Base-by-base conservation (phyloP, 2,113 vertebrate species). In the Jacana jacana region DNA sequence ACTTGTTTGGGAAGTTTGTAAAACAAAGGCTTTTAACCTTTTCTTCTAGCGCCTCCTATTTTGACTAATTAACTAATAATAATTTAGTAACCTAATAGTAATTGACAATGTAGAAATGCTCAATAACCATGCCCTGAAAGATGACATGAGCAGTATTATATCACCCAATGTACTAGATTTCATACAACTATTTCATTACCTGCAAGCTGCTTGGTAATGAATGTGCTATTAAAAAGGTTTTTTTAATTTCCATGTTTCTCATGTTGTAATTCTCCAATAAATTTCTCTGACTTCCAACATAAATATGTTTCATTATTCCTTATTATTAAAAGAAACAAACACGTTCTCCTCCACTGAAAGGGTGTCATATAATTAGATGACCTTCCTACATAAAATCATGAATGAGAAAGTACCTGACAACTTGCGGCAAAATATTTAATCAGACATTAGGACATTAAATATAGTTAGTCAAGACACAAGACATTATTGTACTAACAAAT, bases 221-320 rank as follows among this genome's bases (percentile, higher is more conserved):
- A 97, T 96, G 96, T 85, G 94, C 93, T 96, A 97, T 97, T 97
- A 97, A 96, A 95, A 94, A 75, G 31, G 40, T 33, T 88, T 96
- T 97, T 98, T 95, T 93, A 96, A 97, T 97, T 97, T 98, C 93
- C 93, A 23, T 97, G 91, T 97, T 97, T 97, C 95, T 95, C 85
- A 46, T 94, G 71, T 64, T 95, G 90, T 89, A 96, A 97, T 97
- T 97, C 97, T 94, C 96, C 96, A 95, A 97, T 98, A 97, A 96
- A 97, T 97, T 97, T 97, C 86, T 94, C 96, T 94, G 96, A 97
- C 91, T 97, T 97, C 51, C 89, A 97, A 92, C 95, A 96, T 98
- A 98, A 98, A 97, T 97, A 98, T 96, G 92, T 98, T 98, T 97
- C 96, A 97, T 97, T 97, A 97, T 95, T 97, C 88, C 95, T 97